phyloP scores from a whole-genome alignment of 2,888 invertebrate species.

The Micoletzkya japonica region DNA sequence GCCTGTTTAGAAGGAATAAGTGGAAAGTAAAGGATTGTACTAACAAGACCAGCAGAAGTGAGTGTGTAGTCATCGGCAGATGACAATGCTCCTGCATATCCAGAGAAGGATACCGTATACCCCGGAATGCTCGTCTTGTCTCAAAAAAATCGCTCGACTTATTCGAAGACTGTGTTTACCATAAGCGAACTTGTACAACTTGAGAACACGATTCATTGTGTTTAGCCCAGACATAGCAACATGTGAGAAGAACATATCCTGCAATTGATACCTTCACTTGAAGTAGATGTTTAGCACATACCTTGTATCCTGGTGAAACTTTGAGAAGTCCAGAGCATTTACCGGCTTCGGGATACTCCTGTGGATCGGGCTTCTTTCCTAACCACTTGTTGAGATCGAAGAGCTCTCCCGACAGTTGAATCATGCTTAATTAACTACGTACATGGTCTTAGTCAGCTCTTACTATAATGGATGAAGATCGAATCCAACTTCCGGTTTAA shows the following conservation, averaged over 20 bases:
- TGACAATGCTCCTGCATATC: constrained; percentile 61
- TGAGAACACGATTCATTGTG: constrained; percentile 61
- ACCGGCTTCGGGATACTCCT: constrained; percentile 50
- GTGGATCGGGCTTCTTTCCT: constrained; percentile 54
- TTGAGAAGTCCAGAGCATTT: constrained; percentile 59
- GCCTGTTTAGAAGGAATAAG: constrained; percentile 64
- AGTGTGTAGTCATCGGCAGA: constrained; percentile 64
- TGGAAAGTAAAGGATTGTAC: not conserved
- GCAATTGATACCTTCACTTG: not conserved
- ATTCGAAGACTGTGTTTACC: constrained; percentile 29
- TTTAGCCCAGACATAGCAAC: constrained; percentile 60
- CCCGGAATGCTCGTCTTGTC: constrained; percentile 65
- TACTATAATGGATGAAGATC: constrained; percentile 53
- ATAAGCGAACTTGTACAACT: constrained; percentile 74
- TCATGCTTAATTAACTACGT: constrained; percentile 44
- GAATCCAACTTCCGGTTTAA: constrained; percentile 54
- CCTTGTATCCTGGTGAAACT: constrained; percentile 50
- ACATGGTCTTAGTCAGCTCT: constrained; percentile 19
- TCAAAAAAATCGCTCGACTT: constrained; percentile 26
- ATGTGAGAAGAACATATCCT: constrained; percentile 56
- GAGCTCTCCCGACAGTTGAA: constrained; percentile 60
- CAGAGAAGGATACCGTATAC: constrained; percentile 59
- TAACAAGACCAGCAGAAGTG: constrained; percentile 53
- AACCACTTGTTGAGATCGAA: constrained; percentile 58
- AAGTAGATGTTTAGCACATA: not conserved